A percentile compares a stretch with the other conserved stretches of the same genome.
These are phyloP conservation scores for Drosophila kambysellisi DNA, from an alignment of 2,888 invertebrate genomes.

Conservation along the genomic window DNA sequence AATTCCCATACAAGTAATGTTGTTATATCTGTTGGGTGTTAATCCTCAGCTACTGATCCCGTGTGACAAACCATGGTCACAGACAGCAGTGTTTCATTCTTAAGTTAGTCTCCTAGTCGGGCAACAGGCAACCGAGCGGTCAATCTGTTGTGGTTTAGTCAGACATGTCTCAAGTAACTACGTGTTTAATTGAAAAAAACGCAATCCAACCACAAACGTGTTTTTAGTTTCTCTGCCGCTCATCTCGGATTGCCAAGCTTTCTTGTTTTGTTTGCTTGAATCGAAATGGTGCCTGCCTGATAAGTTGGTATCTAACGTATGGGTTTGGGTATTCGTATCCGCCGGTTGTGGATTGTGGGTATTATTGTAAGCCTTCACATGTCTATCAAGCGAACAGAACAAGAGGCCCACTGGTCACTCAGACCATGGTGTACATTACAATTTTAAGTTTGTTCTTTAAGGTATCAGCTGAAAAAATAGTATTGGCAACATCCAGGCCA, in stretches of 20 bases:
- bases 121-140: slow-evolving; percentile 37
- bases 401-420: slow-evolving; percentile 21
- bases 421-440: slow-evolving; percentile 51
- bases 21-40: slow-evolving; percentile 9
- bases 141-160: slow-evolving; percentile 59
- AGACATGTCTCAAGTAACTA: slow-evolving; percentile 58
- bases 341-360: slow-evolving; percentile 36
- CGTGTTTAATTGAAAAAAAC: slow-evolving; percentile 68
- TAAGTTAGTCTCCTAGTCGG: slow-evolving; percentile 10
- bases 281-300: slow-evolving; percentile 28
- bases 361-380: slow-evolving; percentile 34
- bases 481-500: slow-evolving; percentile 30
- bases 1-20: slow-evolving; percentile 11
- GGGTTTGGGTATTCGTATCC: slow-evolving; percentile 31
- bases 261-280: slow-evolving; percentile 25
- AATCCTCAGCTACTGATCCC: slow-evolving; percentile 16
- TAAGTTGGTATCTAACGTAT: slow-evolving; percentile 18
- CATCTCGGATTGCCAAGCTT: slow-evolving; percentile 24
- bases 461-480: background rate
- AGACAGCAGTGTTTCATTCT: slow-evolving; percentile 1
- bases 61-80: slow-evolving; percentile 27
- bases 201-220: slow-evolving; percentile 57
- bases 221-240: slow-evolving; percentile 49
- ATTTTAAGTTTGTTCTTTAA: slow-evolving; percentile 18
- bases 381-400: slow-evolving; percentile 17